Evolutionary conservation across 2,113 vertebrate genomes (phyloP).

Genomic region (Pycnonotus jocosus): DNA sequence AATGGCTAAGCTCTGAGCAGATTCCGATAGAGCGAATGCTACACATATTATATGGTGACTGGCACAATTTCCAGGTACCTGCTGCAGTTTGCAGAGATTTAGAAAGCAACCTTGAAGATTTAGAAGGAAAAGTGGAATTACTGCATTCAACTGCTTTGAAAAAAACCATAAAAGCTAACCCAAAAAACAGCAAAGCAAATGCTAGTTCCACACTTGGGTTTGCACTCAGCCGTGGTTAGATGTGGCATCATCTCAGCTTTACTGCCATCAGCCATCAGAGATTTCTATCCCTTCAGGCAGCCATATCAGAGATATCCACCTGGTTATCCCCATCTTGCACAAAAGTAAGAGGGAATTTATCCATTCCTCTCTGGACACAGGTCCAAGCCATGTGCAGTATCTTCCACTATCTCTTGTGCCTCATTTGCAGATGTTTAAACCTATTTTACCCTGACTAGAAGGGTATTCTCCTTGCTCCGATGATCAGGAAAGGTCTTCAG

Average conservation of each 20-base stretch:
- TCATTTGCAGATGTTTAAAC: not conserved
- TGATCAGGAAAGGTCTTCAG: not conserved
- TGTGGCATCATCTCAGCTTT: not conserved
- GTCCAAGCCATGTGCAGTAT: not conserved
- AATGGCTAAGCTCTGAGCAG: not conserved
- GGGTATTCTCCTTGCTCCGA: not conserved
- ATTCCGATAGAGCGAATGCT: not conserved
- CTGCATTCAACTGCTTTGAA: not conserved
- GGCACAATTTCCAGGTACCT: not conserved
- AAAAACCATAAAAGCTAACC: not conserved
- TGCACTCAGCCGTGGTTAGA: not conserved
- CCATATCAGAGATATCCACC: not conserved
- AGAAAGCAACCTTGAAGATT: not conserved
- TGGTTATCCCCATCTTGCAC: not conserved
- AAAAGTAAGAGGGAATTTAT: not conserved
- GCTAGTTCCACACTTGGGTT: not conserved
- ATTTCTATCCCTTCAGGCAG: not conserved
- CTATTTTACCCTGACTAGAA: not conserved
- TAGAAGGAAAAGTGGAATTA: not conserved
- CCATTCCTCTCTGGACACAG: not conserved
- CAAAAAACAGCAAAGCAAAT: not conserved
- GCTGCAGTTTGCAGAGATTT: not conserved
- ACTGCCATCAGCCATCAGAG: not conserved
- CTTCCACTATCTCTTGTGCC: not conserved
- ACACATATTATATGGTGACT: not conserved